Conservation (phyloP, 2,113 vertebrate genomes). For the Corythaixoides concolor region DNA sequence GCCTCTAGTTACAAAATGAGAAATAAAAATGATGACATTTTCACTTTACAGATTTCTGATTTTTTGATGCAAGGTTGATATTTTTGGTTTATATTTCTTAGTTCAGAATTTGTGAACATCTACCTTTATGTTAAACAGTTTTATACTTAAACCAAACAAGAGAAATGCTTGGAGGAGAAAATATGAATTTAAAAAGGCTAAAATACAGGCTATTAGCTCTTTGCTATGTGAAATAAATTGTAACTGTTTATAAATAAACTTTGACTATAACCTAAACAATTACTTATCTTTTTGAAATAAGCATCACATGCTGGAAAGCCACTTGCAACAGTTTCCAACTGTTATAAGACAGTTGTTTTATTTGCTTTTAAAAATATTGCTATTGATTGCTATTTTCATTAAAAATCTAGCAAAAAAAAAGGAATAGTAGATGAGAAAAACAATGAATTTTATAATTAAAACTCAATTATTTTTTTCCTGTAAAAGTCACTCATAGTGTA, state of each 20-base stretch:
- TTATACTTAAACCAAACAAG: background rate
- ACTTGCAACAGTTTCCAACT: background rate
- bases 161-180: background rate
- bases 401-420: background rate
- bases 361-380: background rate
- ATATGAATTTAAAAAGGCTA: background rate
- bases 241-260: background rate
- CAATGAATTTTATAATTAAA: background rate
- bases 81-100: background rate
- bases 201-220: background rate
- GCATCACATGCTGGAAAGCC: background rate
- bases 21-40: background rate
- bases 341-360: background rate
- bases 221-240: background rate
- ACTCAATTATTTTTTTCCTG: background rate
- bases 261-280: background rate
- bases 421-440: background rate
- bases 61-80: background rate
- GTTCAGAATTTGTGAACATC: background rate
- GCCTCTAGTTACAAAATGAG: background rate
- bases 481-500: background rate
- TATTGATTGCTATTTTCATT: background rate
- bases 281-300: background rate
- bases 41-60: no score
- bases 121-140: accelerated